Percentiles rank a stretch among this genome's conserved stretches.
phyloP scores from a whole-genome alignment of 2,888 invertebrate species.

The Rhyacophila evoluta region DNA sequence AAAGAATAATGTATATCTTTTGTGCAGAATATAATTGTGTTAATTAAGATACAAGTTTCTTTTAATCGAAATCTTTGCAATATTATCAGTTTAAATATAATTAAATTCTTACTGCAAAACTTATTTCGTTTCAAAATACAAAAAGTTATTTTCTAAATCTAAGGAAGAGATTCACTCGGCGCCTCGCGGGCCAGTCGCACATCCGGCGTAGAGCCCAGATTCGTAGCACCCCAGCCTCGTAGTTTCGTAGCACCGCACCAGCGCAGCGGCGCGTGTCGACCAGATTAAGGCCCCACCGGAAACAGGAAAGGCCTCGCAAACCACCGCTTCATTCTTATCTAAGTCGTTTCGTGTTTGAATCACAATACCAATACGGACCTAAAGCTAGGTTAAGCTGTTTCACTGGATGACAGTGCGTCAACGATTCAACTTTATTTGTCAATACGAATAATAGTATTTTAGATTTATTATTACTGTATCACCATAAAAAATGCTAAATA shows the following conservation, averaged over 20 bases:
- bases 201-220: neutral
- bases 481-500: too few species aligned
- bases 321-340: conserved; percentile 13
- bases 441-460: too few species aligned
- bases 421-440: neutral
- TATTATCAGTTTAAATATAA: too few species aligned
- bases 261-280: conserved; percentile 16
- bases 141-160: neutral
- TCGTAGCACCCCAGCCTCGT: neutral
- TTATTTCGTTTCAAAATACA: neutral
- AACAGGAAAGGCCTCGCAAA: conserved; percentile 22
- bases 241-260: neutral
- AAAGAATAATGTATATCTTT: too few species aligned
- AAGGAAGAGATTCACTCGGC: neutral
- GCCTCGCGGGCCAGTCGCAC: conserved; percentile 22
- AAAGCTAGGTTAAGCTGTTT: neutral
- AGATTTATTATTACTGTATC: too few species aligned
- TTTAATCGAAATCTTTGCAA: too few species aligned
- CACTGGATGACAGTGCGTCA: neutral
- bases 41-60: too few species aligned
- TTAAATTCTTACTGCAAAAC: too few species aligned
- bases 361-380: conserved; percentile 6
- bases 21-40: too few species aligned
- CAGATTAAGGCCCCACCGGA: conserved; percentile 7
- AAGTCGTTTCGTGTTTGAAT: conserved; percentile 24